A percentile compares a stretch with the other conserved stretches of the same genome.
phyloP scores from a whole-genome alignment of 2,113 vertebrate species.

The Notechis scutatus region DNA sequence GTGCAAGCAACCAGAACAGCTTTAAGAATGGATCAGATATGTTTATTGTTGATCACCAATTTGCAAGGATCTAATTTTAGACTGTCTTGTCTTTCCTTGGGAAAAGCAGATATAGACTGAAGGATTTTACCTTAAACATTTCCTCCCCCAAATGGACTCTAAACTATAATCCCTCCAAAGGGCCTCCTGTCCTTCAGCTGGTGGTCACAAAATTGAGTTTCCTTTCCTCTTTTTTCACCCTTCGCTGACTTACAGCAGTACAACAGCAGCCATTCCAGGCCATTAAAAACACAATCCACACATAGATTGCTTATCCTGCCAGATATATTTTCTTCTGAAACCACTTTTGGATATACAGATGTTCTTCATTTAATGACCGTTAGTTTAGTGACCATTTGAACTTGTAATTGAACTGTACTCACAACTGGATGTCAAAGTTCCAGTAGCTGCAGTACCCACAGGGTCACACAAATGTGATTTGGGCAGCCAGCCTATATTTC shows the following conservation, averaged over 20 bases:
- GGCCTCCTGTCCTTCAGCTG: too few relatives aligned
- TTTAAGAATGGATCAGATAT: not conserved
- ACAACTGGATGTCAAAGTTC: not conserved
- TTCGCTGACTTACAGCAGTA: too few relatives aligned
- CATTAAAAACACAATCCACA: too few relatives aligned
- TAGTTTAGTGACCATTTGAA: not conserved
- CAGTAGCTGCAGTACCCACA: not conserved
- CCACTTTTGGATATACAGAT: not conserved
- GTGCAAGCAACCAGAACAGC: not conserved
- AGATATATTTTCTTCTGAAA: not conserved
- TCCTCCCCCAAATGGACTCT: not conserved
- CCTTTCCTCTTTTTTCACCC: too few relatives aligned
- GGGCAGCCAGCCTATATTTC: not conserved
- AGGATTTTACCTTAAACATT: not conserved
- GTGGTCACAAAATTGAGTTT: too few relatives aligned
- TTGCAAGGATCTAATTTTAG: not conserved
- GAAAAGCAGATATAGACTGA: not conserved
- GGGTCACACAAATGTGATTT: not conserved
- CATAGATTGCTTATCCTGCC: not conserved
- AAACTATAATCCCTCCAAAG: not conserved
- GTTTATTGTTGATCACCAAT: not conserved
- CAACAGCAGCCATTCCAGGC: too few relatives aligned
- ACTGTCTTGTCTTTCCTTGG: not conserved
- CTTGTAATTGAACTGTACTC: not conserved
- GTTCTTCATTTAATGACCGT: not conserved